Percentiles rank a stretch among this genome's conserved stretches.
Evolutionary conservation across 2,797 vertebrate genomes (phyloP).

Genomic region (Margarornis squamiger): DNA sequence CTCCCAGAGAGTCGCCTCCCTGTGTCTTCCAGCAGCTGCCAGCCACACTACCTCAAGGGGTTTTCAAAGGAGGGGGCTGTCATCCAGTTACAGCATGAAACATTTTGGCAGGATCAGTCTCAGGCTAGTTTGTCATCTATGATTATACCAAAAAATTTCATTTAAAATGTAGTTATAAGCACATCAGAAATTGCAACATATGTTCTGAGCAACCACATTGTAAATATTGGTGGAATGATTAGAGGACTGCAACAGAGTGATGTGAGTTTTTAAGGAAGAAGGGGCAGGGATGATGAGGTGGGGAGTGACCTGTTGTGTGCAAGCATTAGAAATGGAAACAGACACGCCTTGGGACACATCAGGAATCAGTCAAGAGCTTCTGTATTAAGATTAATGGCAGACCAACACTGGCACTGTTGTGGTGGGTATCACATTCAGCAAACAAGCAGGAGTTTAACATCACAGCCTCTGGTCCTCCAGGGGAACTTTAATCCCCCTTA

Average conservation of each 20-base stretch:
- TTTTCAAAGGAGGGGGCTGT: neutral
- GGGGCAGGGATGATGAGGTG: fast-evolving
- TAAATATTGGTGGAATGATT: neutral
- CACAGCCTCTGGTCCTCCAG: neutral
- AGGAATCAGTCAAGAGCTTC: neutral
- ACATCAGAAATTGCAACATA: neutral
- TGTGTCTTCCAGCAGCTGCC: neutral
- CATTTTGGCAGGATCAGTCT: neutral
- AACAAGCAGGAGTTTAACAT: neutral
- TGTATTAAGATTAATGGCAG: neutral
- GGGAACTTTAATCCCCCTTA: neutral
- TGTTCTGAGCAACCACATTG: neutral
- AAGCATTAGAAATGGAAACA: neutral
- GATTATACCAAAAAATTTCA: neutral
- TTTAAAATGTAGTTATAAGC: neutral
- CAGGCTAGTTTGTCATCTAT: neutral
- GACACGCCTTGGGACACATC: neutral
- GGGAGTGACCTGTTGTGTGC: neutral
- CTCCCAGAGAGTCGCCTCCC: neutral
- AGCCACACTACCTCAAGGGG: neutral
- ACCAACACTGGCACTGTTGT: neutral
- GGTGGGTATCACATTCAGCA: neutral
- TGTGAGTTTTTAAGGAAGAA: neutral
- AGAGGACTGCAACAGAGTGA: neutral
- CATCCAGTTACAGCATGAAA: neutral